Base-by-base conservation (phyloP, 2,888 invertebrate species). In the Clepsis dumicolana region DNA sequence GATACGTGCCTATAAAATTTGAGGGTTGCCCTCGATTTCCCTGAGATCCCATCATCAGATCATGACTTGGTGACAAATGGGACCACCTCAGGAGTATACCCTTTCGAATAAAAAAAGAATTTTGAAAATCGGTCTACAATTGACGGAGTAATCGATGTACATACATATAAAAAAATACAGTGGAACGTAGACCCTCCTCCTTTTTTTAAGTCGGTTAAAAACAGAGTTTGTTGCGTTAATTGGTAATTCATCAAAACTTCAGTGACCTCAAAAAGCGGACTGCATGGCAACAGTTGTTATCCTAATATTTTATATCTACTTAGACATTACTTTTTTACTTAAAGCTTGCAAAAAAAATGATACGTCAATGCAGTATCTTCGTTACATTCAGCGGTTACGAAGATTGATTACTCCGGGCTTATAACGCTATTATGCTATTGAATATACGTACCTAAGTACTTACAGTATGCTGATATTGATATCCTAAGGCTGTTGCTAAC, bases 361-460 rank as follows among this genome's bases (percentile, higher is more conserved):
- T 21, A 21, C 14, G n/a, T 25, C 7, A 52, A 25, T n/a, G 21
- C 21, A 35, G 32, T 56, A 56, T 56, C 56, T 56, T 12, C 14
- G 32, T 24, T 54, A 16, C 32, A 54, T 12, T 32, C 54, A 29
- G 54, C 18, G 54, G 54, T 24, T 27, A 35, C 24, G 35, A 56
- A 35, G 56, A 56, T 56, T 35, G 56, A 56, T 56, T 18, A 38
- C 35, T 35, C 44, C 7, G 12, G 21, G 21, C 10, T 48, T 21
- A 48, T 21, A 48, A 48, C 21, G n/a, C n/a, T n/a, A n/a, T 3
- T 10, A 48, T 44, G 18, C 41, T 16, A 8, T 16, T 41, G 35
- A 35, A 18, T 18, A 44, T n/a, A 44, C 1, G 5, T 38, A n/a
- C 18, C 7, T 29, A 7, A 7, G 18, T 41, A n/a, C 16, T 0